Conservation (phyloP, 2,113 vertebrate species). For the Cyrtonyx montezumae region DNA sequence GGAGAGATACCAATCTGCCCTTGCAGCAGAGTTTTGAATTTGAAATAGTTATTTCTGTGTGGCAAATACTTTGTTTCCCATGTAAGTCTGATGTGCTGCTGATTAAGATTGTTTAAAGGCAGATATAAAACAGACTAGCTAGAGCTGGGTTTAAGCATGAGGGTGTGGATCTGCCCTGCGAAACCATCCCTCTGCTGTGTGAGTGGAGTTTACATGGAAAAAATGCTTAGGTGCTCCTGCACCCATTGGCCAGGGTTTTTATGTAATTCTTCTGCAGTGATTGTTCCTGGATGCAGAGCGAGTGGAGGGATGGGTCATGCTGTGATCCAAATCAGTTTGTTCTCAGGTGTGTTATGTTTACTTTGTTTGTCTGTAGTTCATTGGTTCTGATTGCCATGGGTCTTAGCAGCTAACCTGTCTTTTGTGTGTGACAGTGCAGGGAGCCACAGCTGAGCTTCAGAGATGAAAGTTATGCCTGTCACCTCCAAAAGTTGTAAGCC, state of each 20-base stretch:
- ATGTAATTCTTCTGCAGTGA: conserved; percentile 26
- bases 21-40: conserved; percentile 9
- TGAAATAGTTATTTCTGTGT: conserved; percentile 31
- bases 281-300: background rate
- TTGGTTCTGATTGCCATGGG: background rate
- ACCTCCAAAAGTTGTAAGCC: background rate
- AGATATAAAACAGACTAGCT: background rate
- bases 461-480: background rate
- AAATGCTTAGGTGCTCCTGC: conserved; percentile 30
- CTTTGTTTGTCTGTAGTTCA: background rate
- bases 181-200: background rate
- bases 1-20: conserved; percentile 5
- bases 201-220: background rate
- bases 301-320: background rate
- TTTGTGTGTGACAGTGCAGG: background rate
- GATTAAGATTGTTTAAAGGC: background rate
- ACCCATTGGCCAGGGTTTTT: conserved; percentile 11
- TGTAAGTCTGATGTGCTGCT: background rate
- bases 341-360: background rate
- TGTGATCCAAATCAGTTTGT: background rate
- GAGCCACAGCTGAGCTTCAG: background rate
- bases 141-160: background rate
- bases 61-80: conserved; percentile 27
- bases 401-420: background rate
- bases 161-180: background rate